A percentile compares a stretch with the other conserved stretches of the same genome.
phyloP scores from a whole-genome alignment of 30 jellyfish, hydroid and myxozoan genomes.

The Turritopsis dohrnii region DNA sequence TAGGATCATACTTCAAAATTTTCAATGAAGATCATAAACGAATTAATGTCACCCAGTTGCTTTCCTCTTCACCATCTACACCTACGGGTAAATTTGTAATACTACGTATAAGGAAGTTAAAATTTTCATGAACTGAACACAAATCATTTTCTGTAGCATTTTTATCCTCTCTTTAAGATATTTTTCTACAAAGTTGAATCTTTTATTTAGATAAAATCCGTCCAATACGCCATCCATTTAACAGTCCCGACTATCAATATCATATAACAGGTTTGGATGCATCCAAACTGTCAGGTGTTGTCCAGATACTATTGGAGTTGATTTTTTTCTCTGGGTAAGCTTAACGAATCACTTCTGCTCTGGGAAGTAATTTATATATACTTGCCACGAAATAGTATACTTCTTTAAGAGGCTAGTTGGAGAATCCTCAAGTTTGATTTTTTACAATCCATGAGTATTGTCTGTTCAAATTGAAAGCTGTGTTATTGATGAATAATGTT shows the following conservation, averaged over 20 bases:
- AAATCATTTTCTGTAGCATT: neutral
- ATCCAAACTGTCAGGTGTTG: constrained; percentile 59
- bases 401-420: too few relatives aligned
- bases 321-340: constrained; percentile 77
- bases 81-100: neutral
- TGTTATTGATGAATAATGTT: too few relatives aligned
- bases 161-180: too few relatives aligned
- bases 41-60: constrained; percentile 19
- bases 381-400: too few relatives aligned
- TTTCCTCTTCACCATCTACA: constrained; percentile 25
- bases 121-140: neutral
- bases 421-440: too few relatives aligned
- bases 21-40: constrained; percentile 75
- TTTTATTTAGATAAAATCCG: constrained; percentile 33
- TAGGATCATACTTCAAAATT: constrained; percentile 60
- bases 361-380: neutral
- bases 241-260: constrained; percentile 54
- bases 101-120: neutral
- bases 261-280: constrained; percentile 89
- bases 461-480: too few relatives aligned
- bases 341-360: neutral
- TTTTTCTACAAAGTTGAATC: too few relatives aligned
- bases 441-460: too few relatives aligned
- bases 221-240: constrained; percentile 62
- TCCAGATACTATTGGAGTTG: constrained; percentile 71